Percentiles rank a stretch among this genome's conserved stretches.
Evolutionary conservation across 2,113 vertebrate species (phyloP).

Genomic region (Pogona vitticeps): DNA sequence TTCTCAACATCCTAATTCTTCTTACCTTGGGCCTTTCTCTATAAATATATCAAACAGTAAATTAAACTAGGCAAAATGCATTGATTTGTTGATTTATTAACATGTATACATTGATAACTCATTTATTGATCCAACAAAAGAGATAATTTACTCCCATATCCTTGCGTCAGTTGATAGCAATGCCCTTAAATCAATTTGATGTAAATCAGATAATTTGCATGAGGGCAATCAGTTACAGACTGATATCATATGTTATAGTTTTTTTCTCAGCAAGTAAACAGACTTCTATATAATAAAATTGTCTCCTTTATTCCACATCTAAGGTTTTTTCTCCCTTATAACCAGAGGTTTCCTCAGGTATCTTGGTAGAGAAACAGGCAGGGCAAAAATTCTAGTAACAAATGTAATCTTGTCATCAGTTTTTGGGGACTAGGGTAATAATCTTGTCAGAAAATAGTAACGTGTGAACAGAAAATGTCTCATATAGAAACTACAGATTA

Average conservation of each 20-base stretch:
- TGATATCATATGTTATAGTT: neutral
- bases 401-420: neutral
- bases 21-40: too few species aligned
- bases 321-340: neutral
- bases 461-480: neutral
- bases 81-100: neutral
- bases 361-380: neutral
- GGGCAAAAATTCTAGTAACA: neutral
- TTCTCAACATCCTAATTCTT: neutral
- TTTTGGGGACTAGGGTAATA: too few species aligned
- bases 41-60: neutral
- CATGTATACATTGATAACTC: neutral
- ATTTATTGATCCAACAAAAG: neutral
- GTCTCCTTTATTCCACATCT: neutral
- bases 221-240: neutral
- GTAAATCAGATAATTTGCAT: neutral
- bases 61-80: neutral
- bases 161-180: neutral
- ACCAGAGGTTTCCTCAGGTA: neutral
- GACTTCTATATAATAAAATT: neutral
- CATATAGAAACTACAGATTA: neutral
- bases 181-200: slow-evolving; percentile 2
- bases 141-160: neutral
- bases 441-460: neutral
- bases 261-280: neutral